Evolutionary conservation across 92 coral and sea anemone genomes (phyloP).

Genomic region (Heliopora coerulea): DNA sequence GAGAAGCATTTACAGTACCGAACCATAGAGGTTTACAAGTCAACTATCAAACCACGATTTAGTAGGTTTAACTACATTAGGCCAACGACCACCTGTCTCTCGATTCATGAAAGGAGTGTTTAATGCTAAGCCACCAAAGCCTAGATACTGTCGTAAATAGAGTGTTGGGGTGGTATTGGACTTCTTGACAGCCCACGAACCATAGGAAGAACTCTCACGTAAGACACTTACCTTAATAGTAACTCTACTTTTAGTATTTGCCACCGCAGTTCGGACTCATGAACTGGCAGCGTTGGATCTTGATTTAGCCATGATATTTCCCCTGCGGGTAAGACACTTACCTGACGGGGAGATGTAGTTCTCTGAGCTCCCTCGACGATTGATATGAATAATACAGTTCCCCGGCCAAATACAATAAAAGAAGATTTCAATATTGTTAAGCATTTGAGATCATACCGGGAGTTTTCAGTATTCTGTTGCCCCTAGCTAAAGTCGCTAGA

Average conservation of each 20-base stretch:
- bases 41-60: slow-evolving; percentile 54
- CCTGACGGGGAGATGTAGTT: slow-evolving; percentile 60
- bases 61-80: slow-evolving; percentile 25
- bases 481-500: slow-evolving; percentile 26
- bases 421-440: not conserved
- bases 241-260: not conserved
- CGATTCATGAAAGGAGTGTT: slow-evolving; percentile 53
- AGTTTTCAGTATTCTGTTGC: not conserved
- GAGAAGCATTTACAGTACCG: slow-evolving; percentile 44
- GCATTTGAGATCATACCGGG: not conserved
- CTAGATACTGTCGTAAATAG: slow-evolving; percentile 44
- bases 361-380: slow-evolving; percentile 44
- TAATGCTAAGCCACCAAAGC: slow-evolving; percentile 44
- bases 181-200: slow-evolving; percentile 37
- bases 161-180: slow-evolving; percentile 38
- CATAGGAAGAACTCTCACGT: slow-evolving; percentile 18
- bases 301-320: slow-evolving; percentile 34
- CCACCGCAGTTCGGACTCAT: slow-evolving; percentile 46
- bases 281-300: slow-evolving; percentile 47
- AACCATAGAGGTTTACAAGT: slow-evolving; percentile 52
- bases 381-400: slow-evolving; percentile 55
- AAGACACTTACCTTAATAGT: slow-evolving; percentile 39
- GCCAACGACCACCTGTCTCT: slow-evolving; percentile 42
- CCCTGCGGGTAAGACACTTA: slow-evolving; percentile 63
- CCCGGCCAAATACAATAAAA: not conserved